Evolutionary conservation across 2,113 vertebrate genomes (phyloP).

Genomic region (Ursus arctos): DNA sequence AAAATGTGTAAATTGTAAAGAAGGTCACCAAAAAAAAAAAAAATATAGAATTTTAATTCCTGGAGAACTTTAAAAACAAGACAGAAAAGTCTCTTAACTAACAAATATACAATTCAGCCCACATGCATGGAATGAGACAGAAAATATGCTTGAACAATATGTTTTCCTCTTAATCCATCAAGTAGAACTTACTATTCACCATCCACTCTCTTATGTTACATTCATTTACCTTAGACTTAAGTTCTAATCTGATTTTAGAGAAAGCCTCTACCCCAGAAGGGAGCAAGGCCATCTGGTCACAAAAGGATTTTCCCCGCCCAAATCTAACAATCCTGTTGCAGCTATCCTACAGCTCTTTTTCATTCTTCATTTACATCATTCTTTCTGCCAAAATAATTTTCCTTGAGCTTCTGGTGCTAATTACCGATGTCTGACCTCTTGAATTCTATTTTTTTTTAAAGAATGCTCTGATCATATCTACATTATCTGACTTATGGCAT

Average conservation of each 20-base stretch:
- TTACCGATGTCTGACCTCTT: background rate
- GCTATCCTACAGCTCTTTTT: background rate
- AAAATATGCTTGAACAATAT: background rate
- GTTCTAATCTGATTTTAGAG: background rate
- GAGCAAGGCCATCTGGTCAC: background rate
- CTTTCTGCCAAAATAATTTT: background rate
- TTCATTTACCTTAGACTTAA: background rate
- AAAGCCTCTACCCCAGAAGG: background rate
- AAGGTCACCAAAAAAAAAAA: background rate
- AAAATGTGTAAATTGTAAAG: background rate
- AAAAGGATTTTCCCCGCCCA: background rate
- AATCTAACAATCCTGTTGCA: background rate
- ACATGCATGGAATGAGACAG: background rate
- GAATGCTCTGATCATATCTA: background rate
- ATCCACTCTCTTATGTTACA: background rate
- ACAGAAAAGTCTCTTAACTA: background rate
- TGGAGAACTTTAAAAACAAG: background rate
- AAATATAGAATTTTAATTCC: background rate
- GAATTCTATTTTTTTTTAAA: background rate
- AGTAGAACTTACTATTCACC: background rate
- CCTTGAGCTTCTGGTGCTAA: background rate
- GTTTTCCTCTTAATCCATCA: background rate
- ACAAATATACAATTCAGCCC: background rate
- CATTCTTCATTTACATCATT: background rate
- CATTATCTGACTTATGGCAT: background rate